Evolutionary conservation across 2,113 vertebrate species (phyloP).

Genomic region (Brienomyrus brachyistius): DNA sequence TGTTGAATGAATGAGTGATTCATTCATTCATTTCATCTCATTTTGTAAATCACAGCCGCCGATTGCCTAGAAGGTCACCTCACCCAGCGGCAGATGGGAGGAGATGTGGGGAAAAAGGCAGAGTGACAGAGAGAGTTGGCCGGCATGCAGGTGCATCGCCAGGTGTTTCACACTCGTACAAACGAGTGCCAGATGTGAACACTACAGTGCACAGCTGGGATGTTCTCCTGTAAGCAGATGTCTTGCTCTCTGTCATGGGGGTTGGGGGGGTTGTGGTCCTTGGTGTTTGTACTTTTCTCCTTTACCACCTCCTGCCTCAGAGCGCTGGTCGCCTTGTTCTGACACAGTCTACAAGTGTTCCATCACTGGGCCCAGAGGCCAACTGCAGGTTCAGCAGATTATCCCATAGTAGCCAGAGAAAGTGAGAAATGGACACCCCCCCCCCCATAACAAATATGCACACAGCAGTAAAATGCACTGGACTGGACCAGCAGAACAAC

Average conservation of each 20-base stretch:
- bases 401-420: background rate
- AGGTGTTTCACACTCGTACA: conserved; percentile 38
- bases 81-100: background rate
- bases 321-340: background rate
- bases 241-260: conserved; percentile 2
- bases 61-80: background rate
- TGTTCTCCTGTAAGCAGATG: background rate
- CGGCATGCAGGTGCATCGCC: background rate
- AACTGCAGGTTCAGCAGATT: background rate
- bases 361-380: background rate
- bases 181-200: conserved; percentile 22
- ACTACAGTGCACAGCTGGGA: background rate
- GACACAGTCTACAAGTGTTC: background rate
- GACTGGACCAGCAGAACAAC: background rate
- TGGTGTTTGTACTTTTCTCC: background rate
- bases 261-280: background rate
- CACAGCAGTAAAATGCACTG: background rate
- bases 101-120: background rate
- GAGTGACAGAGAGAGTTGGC: background rate
- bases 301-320: background rate
- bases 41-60: background rate
- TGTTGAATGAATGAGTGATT: background rate
- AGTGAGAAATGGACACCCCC: background rate
- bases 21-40: background rate
- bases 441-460: background rate